Evolutionary conservation across 2,113 vertebrate species (phyloP), one percentile per base, ranked within the genome.

Genomic region (Hyla sarda): DNA sequence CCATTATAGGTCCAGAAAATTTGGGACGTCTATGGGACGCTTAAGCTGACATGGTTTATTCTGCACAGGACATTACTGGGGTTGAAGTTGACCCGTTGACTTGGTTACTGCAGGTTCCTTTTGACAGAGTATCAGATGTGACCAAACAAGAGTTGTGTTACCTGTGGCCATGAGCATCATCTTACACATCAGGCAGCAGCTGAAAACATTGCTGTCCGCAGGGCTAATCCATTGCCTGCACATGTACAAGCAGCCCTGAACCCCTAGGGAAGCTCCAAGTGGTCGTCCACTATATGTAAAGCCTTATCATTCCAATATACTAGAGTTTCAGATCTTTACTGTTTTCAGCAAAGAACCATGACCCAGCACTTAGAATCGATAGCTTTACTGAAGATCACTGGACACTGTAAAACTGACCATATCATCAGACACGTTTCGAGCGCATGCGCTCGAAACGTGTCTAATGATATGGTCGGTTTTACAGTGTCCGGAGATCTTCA

Each of bases 111-210:
- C 60, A 16, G 16, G 73, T 69, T 56, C 28, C 73, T 54, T 48
- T 37, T 78, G 45, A 67, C 83, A 78, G 82, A 45, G 83, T 85
- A 85, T 85, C 74, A 69, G 56, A 32, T 85, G 45, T 37, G 88
- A 84, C 78, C 65, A 90, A 90, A 88, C 88, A 90, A 90, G 84
- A 79, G 89, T 90, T 82, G 87, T 82, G 32, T 85, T 79, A 71
- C 84, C 21, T 41, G 37, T 21, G n/a, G 48, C 47, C n/a, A 19
- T 10, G 50, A 34, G 84, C 47, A 85, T 85, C 75, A 67, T 69
- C 60, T 79, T 85, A 71, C 84, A n/a, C n/a, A n/a, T n/a, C n/a
- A 52, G 52, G n/a, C 11, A 32, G 45, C 16, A 79, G 28, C 28
- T 73, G 71, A 73, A 73, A 37, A 11, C 5, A 41, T 72, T 8